Conservation (phyloP, 2,888 invertebrate genomes). For the Bunonema sp. region DNA sequence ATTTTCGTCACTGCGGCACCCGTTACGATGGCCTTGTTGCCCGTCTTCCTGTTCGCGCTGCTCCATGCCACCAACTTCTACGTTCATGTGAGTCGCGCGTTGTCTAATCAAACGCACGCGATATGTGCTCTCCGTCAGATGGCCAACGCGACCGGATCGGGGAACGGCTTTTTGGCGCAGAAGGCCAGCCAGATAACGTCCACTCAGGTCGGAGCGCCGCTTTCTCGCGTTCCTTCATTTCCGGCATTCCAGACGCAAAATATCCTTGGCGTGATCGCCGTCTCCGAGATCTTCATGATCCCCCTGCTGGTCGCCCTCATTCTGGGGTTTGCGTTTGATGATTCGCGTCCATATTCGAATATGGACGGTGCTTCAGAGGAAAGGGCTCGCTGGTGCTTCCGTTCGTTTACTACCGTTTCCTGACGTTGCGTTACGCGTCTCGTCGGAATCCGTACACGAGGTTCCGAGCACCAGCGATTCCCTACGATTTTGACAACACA, state of each 20-base stretch:
- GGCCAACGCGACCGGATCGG: slow-evolving; percentile 7
- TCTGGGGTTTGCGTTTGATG: slow-evolving; percentile 63
- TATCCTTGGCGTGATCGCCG: slow-evolving; percentile 62
- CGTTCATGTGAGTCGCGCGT: too few species aligned
- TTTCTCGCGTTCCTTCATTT: too few species aligned
- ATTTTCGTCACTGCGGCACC: slow-evolving; percentile 81
- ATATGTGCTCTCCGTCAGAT: slow-evolving; percentile 67
- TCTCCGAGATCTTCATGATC: slow-evolving; percentile 68
- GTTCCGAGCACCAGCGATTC: slow-evolving; percentile 44
- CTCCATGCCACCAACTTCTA: slow-evolving; percentile 84
- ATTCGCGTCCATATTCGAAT: slow-evolving; percentile 6
- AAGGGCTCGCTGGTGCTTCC: slow-evolving; percentile 76
- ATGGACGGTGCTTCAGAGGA: slow-evolving; percentile 57
- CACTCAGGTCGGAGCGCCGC: too few species aligned
- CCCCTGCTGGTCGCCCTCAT: slow-evolving; percentile 52
- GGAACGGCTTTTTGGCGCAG: slow-evolving; percentile 2
- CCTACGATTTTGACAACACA: background rate
- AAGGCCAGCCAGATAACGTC: too few species aligned
- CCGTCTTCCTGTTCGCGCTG: slow-evolving; percentile 75
- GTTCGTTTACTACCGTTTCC: slow-evolving; percentile 88
- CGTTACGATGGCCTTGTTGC: slow-evolving; percentile 71
- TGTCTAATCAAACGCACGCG: too few species aligned
- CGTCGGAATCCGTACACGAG: slow-evolving; percentile 87
- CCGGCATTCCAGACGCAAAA: slow-evolving; percentile 26
- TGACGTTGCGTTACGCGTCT: slow-evolving; percentile 76